These are phyloP conservation scores for Keiferia lycopersicella DNA, from an alignment of 2,888 invertebrate genomes.

Conservation along the genomic window DNA sequence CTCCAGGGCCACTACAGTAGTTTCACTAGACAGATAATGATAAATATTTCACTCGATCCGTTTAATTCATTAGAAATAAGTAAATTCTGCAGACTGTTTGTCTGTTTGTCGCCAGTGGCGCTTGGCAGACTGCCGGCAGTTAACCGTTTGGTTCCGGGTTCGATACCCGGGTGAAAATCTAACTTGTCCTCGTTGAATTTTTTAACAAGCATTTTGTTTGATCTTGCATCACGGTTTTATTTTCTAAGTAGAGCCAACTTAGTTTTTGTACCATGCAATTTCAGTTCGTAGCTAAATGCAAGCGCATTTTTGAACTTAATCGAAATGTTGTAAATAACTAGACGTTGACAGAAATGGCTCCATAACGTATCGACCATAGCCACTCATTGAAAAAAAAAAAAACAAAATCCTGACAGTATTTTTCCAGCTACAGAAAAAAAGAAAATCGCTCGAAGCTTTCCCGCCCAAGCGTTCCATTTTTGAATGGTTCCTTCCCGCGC, in stretches of 20 bases:
- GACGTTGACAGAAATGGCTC: too few relatives aligned
- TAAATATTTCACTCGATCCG: constrained; percentile 16
- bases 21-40: constrained; percentile 13
- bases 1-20: constrained; percentile 9
- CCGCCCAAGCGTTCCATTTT: constrained; percentile 18
- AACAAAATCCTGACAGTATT: too few relatives aligned
- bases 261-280: background rate
- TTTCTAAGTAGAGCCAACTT: background rate
- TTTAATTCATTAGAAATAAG: constrained; percentile 12
- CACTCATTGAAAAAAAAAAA: too few relatives aligned
- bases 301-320: too few relatives aligned
- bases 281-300: background rate
- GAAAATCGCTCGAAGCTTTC: background rate
- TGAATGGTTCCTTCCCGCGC: constrained; percentile 38
- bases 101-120: constrained; percentile 20
- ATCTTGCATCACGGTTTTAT: background rate
- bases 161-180: constrained; percentile 26
- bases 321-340: too few relatives aligned
- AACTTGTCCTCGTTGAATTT: constrained; percentile 8
- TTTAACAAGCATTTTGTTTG: background rate
- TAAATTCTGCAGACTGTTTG: constrained; percentile 18
- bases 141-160: constrained; percentile 25
- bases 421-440: background rate
- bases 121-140: constrained; percentile 28
- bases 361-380: too few relatives aligned